Conservation (phyloP, 2,888 invertebrate genomes). For the Acanthosepion pharaonis region DNA sequence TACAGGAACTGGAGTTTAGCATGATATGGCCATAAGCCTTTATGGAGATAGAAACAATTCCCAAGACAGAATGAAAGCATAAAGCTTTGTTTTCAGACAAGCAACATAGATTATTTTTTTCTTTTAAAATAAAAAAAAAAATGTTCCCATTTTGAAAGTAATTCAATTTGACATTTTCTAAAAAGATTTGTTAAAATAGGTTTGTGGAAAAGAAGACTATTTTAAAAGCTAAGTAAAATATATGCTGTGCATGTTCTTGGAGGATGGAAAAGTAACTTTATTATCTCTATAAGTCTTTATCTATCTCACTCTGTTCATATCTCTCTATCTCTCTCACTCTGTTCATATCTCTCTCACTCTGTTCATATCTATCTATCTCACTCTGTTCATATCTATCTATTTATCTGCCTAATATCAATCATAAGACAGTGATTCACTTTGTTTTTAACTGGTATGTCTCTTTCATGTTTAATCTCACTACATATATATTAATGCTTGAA, state of each 20-base stretch:
- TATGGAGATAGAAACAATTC: not conserved
- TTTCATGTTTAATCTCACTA: too few species aligned
- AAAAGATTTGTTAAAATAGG: not conserved
- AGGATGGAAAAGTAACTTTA: not conserved
- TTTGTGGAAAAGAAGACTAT: not conserved
- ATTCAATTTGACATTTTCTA: not conserved
- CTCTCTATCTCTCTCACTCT: too few species aligned
- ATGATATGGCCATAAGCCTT: too few species aligned
- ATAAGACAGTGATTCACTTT: too few species aligned
- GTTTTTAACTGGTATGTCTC: too few species aligned
- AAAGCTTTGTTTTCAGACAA: not conserved
- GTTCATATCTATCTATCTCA: too few species aligned
- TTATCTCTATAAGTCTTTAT: not conserved
- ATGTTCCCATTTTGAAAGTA: not conserved
- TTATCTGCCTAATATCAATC: too few species aligned
- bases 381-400: too few species aligned
- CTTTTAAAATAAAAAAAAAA: not conserved
- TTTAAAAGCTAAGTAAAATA: not conserved
- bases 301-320: too few species aligned
- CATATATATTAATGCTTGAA: not conserved
- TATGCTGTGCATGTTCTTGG: not conserved
- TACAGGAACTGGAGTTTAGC: too few species aligned
- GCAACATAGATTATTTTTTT: not conserved
- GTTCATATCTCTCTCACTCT: too few species aligned
- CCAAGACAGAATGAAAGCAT: not conserved